A percentile compares a stretch with the other conserved stretches of the same genome.
Evolutionary conservation across 1,140 invertebrate species (phyloP).

Genomic region (Periplaneta americana): DNA sequence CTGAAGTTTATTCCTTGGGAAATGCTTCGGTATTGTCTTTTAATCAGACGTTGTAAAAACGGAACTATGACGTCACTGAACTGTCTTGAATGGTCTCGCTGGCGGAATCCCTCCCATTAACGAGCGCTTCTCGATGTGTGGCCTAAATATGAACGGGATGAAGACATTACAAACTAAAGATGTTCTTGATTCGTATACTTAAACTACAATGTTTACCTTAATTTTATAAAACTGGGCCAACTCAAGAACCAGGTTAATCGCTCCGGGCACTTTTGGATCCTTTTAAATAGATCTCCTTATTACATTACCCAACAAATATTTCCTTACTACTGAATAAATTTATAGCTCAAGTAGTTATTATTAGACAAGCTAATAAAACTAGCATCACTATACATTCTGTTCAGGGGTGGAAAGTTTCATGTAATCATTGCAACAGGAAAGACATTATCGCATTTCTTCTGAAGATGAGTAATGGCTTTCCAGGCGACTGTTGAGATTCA

Average conservation of each 20-base stretch:
- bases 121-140: not conserved
- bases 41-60: no score
- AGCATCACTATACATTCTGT: no score
- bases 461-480: no score
- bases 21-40: no score
- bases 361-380: not conserved
- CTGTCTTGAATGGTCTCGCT: no score
- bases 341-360: not conserved
- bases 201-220: not conserved
- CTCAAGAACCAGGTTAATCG: not conserved
- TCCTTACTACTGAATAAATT: not conserved
- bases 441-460: no score
- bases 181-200: not conserved
- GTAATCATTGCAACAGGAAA: no score
- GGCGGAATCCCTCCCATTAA: no score
- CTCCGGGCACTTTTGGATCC: not conserved
- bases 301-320: not conserved
- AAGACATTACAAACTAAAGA: not conserved
- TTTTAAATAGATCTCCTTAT: not conserved
- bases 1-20: no score
- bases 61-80: no score
- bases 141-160: not conserved
- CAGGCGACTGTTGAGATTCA: no score
- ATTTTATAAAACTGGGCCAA: not conserved
- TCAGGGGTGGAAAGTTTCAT: no score